Evolutionary conservation across 2,888 invertebrate genomes (phyloP).

Genomic region (Pachliopta kotzebuea): DNA sequence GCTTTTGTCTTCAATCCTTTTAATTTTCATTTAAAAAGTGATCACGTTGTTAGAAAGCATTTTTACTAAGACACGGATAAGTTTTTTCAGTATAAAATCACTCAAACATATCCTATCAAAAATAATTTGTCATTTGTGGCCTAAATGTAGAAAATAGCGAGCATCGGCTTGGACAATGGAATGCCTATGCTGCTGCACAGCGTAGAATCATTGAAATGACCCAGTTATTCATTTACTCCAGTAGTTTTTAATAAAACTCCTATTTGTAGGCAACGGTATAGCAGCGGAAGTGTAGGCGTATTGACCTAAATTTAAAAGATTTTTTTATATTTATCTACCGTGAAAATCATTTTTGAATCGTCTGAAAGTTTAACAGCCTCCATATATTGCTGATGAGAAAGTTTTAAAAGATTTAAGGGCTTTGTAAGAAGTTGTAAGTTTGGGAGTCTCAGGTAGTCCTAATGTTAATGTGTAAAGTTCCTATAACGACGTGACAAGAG

Average conservation of each 20-base stretch:
- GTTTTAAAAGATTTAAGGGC: constrained; percentile 21
- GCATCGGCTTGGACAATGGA: constrained; percentile 18
- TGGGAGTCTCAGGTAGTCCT: constrained; percentile 12
- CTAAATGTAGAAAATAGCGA: constrained; percentile 12
- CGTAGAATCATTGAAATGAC: constrained; percentile 27
- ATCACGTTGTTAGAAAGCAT: not conserved
- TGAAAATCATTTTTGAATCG: not conserved
- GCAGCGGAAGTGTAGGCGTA: constrained; percentile 4
- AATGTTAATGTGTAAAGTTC: constrained; percentile 23
- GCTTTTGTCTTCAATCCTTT: not conserved
- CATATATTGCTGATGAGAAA: constrained; percentile 8
- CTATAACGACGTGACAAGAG: constrained; percentile 12
- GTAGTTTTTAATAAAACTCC: constrained; percentile 28
- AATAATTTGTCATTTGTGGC: constrained; percentile 9
- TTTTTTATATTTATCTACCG: not conserved
- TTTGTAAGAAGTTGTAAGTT: constrained; percentile 16
- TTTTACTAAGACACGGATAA: not conserved
- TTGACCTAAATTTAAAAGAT: constrained; percentile 16
- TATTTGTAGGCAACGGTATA: constrained; percentile 21
- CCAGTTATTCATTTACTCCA: constrained; percentile 27
- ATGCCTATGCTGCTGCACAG: constrained; percentile 12
- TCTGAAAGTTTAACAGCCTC: not conserved
- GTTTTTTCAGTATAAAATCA: not conserved
- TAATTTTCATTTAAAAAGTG: not conserved
- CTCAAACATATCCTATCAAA: constrained; percentile 10